A percentile compares a stretch with the other conserved stretches of the same genome.
Conservation (phyloP, 2,888 invertebrate genomes). For the Siphlonurus alternatus region DNA sequence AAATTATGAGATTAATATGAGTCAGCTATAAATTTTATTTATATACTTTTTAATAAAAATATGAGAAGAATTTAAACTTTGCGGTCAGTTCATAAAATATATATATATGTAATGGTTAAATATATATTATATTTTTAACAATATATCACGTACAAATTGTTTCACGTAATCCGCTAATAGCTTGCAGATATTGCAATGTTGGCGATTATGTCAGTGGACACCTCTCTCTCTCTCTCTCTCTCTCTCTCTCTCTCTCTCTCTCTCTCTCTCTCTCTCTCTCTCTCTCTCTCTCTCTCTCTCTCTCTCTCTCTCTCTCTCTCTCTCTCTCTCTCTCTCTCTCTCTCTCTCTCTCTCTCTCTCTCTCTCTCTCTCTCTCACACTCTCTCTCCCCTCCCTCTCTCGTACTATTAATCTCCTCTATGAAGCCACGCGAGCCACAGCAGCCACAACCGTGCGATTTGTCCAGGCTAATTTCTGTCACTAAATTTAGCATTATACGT, state of each 20-base stretch:
- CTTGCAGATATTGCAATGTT: not conserved
- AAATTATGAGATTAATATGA: no score
- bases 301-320: not conserved
- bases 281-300: slow-evolving; percentile 4
- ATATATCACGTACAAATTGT: not conserved
- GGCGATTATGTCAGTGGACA: not conserved
- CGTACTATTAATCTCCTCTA: not conserved
- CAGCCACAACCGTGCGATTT: no score
- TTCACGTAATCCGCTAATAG: not conserved
- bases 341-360: not conserved
- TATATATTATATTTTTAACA: no score
- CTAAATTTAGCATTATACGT: no score
- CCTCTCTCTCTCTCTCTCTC: not conserved
- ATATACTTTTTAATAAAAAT: no score
- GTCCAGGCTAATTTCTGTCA: no score
- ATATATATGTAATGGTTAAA: no score
- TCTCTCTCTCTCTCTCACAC: slow-evolving; percentile 4
- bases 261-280: slow-evolving; percentile 1
- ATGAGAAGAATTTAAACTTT: no score
- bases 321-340: slow-evolving; percentile 5
- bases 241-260: not conserved
- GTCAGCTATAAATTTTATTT: no score
- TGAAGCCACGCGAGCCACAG: no score
- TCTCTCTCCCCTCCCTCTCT: not conserved
- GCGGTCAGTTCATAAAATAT: no score